A percentile compares a stretch with the other conserved stretches of the same genome.
These are phyloP conservation scores for Myotis brandtii DNA, from an alignment of 2,113 vertebrate species.

Conservation along the genomic window DNA sequence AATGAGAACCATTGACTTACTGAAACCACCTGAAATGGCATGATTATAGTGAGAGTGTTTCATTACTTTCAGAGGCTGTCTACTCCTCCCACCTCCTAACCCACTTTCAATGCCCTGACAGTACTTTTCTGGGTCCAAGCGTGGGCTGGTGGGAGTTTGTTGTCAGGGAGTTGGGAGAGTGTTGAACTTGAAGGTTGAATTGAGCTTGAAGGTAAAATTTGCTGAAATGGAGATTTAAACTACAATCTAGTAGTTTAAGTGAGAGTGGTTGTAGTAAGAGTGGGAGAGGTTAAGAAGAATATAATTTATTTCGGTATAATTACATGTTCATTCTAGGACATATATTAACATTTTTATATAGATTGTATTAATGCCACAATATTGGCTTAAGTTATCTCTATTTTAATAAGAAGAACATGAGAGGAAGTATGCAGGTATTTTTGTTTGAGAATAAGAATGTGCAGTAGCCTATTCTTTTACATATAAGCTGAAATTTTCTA, in stretches of 20 bases:
- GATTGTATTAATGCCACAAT: neutral
- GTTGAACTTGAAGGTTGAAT: neutral
- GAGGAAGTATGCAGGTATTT: neutral
- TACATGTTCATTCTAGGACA: slow-evolving; percentile 3
- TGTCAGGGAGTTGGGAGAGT: too few relatives aligned
- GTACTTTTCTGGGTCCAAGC: neutral
- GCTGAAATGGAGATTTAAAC: neutral
- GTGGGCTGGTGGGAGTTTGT: neutral
- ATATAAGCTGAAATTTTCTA: slow-evolving; percentile 7
- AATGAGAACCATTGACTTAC: neutral
- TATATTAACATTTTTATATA: neutral
- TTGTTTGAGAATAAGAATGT: neutral
- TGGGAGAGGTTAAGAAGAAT: neutral
- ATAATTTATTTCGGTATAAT: slow-evolving; percentile 1
- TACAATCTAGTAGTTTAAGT: neutral
- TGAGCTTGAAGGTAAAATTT: neutral
- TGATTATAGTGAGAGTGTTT: neutral
- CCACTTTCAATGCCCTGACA: neutral
- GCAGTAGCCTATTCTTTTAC: neutral
- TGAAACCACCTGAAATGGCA: neutral
- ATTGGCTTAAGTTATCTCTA: neutral
- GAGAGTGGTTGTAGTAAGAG: neutral
- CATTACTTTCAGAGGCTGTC: neutral
- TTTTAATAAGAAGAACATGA: slow-evolving; percentile 5
- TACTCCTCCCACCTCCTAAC: neutral